Evolutionary conservation across 1,140 invertebrate species (phyloP).

Genomic region (Eumaeus atala): DNA sequence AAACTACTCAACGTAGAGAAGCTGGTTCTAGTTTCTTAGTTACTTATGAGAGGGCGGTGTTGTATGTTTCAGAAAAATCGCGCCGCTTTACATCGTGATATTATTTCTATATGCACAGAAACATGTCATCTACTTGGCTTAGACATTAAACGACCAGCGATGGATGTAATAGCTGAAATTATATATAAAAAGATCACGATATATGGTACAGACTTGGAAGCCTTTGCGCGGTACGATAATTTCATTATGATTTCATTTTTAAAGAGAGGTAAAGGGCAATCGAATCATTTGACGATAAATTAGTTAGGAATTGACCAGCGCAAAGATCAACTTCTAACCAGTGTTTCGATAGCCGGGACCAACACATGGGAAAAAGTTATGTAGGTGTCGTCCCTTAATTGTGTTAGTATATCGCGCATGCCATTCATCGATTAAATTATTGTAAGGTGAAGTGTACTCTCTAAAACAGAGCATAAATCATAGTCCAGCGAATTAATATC

Average conservation of each 20-base stretch:
- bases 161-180: conserved; percentile 72
- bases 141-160: conserved; percentile 62
- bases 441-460: too few species aligned
- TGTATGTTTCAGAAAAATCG: conserved; percentile 63
- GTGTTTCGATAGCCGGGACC: too few species aligned
- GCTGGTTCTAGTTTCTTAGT: neutral
- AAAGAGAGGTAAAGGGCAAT: too few species aligned
- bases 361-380: too few species aligned
- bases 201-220: conserved; percentile 73
- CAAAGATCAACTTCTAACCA: too few species aligned
- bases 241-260: neutral
- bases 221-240: conserved; percentile 71
- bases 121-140: conserved; percentile 58
- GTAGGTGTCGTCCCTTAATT: too few species aligned
- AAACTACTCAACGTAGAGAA: neutral
- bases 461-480: too few species aligned
- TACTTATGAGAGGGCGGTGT: conserved; percentile 27
- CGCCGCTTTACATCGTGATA: conserved; percentile 61
- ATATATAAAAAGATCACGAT: conserved; percentile 66
- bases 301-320: too few species aligned
- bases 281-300: too few species aligned
- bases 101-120: conserved; percentile 64
- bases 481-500: too few species aligned
- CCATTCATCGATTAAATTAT: too few species aligned
- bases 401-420: too few species aligned